Evolutionary conservation across 2,888 invertebrate species (phyloP).

Genomic region (Drosophila neutralis): DNA sequence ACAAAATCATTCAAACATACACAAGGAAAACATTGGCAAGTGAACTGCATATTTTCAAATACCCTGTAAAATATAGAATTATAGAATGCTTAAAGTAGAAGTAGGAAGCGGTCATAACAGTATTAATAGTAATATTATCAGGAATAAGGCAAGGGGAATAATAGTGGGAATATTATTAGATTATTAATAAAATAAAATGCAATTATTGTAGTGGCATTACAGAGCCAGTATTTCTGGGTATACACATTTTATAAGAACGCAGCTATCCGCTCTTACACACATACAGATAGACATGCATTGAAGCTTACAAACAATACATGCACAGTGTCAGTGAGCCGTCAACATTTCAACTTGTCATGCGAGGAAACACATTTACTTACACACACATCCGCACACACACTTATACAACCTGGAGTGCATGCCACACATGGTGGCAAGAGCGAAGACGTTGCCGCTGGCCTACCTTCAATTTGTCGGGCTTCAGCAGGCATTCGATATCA

Average conservation of each 20-base stretch:
- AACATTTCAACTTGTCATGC: constrained; percentile 78
- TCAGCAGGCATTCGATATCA: constrained; percentile 59
- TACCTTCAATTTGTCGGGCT: constrained; percentile 75
- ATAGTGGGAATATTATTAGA: not conserved
- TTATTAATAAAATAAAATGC: no score
- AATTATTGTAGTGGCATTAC: not conserved
- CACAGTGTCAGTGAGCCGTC: constrained; percentile 73
- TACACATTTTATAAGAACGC: constrained; percentile 6
- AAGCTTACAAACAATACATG: constrained; percentile 18
- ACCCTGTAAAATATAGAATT: constrained; percentile 13
- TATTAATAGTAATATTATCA: not conserved
- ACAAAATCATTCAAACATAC: constrained; percentile 73
- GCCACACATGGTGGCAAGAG: constrained; percentile 20
- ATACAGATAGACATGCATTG: constrained; percentile 21
- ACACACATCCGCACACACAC: constrained; percentile 15
- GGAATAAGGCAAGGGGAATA: not conserved
- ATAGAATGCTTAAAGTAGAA: no score
- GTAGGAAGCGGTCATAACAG: no score
- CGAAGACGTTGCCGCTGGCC: constrained; percentile 65
- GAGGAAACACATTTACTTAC: constrained; percentile 54
- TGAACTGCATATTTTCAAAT: not conserved
- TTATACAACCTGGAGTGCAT: not conserved
- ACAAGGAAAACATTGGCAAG: constrained; percentile 5
- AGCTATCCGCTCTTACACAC: constrained; percentile 35
- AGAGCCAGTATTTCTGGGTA: not conserved